Evolutionary conservation across 2,113 vertebrate genomes (phyloP), one percentile per base, ranked within the genome.

Genomic region (Tragulus kanchil): DNA sequence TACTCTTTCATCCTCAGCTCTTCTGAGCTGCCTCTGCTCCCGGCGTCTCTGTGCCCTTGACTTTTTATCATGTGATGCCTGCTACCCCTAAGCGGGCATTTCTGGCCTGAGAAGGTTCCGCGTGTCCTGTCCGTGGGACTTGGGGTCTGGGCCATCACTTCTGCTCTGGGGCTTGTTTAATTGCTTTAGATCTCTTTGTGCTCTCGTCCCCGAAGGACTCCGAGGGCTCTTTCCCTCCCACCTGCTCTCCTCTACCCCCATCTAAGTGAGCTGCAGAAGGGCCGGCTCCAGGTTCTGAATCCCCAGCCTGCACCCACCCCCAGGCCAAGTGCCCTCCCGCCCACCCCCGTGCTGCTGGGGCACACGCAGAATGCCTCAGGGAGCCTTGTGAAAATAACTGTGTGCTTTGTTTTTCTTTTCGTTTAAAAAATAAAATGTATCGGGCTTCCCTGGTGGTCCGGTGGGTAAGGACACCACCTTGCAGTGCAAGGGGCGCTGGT

Each of bases 381-480:
- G 19, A 88, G 67, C 26, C 87, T 95, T 86, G 36, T 75, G 65
- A 64, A 88, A 96, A 92, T 75, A 87, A 28, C 71, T 73, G 62
- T 73, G 23, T 1, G 6, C 62, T 69, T 90, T 69, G 12, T 81
- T 67, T 95, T 59, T 19, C 65, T 56, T 88, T 86, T 62, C 89
- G 26, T 92, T 93, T 62, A 69, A 91, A 89, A 96, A 79, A 56
- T 59, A 93, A 77, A 90, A n/a, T 36, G 36, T 36, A 36, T 36
- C 36, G 36, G 36, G 36, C 36, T 36, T 36, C 36, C 36, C 36
- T 36, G 36, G 36, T 36, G 36, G 36, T 36, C 36, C 36, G 36
- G 36, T 36, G 36, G 36, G 36, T 36, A 36, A 36, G 36, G 36
- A 36, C 36, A 36, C 36, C 36, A 36, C 36, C 36, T 36, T 36